A percentile compares a stretch with the other conserved stretches of the same genome.
Conservation (phyloP, 2,888 invertebrate genomes). For the Lypha dubia region DNA sequence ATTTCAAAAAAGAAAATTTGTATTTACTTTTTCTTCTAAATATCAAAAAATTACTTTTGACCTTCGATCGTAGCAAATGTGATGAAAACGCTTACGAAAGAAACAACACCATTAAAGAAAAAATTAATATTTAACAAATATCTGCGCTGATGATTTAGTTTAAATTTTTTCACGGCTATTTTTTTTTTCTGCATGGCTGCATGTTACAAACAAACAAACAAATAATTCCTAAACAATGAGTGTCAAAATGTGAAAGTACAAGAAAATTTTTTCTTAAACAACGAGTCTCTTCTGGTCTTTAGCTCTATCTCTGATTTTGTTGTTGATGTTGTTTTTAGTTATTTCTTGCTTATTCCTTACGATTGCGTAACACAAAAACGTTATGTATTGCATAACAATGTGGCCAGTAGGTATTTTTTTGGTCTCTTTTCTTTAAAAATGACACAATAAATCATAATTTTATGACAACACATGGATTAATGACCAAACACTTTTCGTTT, state of each 20-base stretch:
- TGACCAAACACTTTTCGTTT: not conserved
- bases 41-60: not conserved
- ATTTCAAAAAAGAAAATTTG: not conserved
- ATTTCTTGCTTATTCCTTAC: not conserved
- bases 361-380: constrained; percentile 56
- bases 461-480: constrained; percentile 61
- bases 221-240: constrained; percentile 72
- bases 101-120: constrained; percentile 2
- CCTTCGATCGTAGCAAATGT: constrained; percentile 38
- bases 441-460: constrained; percentile 72
- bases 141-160: constrained; percentile 52
- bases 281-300: not conserved
- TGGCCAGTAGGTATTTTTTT: not conserved
- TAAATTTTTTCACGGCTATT: constrained; percentile 46
- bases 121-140: constrained; percentile 22
- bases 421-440: constrained; percentile 48
- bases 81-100: not conserved
- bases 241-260: constrained; percentile 63
- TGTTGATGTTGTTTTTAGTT: constrained; percentile 22
- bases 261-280: constrained; percentile 28
- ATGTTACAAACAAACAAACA: constrained; percentile 15
- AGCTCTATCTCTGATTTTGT: not conserved
- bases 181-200: not conserved
- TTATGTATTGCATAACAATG: constrained; percentile 62
- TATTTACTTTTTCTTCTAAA: not conserved